Percentiles rank a stretch among this genome's conserved stretches.
These are phyloP conservation scores for Peromyscus aztecus DNA, from an alignment of 2,797 vertebrate genomes.

Conservation along the genomic window DNA sequence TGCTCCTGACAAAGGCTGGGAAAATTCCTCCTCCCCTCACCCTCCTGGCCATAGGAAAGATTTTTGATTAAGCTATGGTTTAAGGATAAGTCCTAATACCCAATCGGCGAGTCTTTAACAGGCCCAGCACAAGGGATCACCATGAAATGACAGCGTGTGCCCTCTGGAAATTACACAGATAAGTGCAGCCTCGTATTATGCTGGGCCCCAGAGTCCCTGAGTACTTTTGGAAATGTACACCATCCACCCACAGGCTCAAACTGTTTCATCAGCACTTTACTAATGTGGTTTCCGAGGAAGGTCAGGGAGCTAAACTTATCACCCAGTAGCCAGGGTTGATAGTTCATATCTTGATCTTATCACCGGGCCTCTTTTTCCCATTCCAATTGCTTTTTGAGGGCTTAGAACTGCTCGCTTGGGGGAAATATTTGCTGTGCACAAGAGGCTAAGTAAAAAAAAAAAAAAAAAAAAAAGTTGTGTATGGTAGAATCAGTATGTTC, in stretches of 20 bases:
- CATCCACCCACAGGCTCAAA: not conserved
- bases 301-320: constrained; percentile 75
- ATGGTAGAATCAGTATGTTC: constrained; percentile 3
- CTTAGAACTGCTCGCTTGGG: constrained; percentile 57
- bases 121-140: constrained; percentile 15
- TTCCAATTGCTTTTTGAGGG: constrained; percentile 69
- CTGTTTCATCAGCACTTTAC: constrained; percentile 74
- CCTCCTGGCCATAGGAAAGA: constrained; percentile 48
- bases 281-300: constrained; percentile 69
- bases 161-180: constrained; percentile 62
- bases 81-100: constrained; percentile 45
- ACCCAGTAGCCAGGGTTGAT: constrained; percentile 57
- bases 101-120: not conserved
- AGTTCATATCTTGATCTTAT: constrained; percentile 79
- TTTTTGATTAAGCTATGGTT: constrained; percentile 33
- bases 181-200: not conserved
- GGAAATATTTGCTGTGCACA: constrained; percentile 48
- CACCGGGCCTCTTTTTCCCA: constrained; percentile 50
- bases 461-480: not conserved
- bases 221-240: constrained; percentile 57
- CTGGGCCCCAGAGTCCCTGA: not conserved
- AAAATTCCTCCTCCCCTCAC: not conserved
- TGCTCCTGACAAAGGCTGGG: not conserved
- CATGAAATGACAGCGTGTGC: not conserved
- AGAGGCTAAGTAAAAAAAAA: constrained; percentile 49